A percentile compares a stretch with the other conserved stretches of the same genome.
phyloP scores from a whole-genome alignment of 2,797 vertebrate genomes.

The Phrynocephalus vlangalii region DNA sequence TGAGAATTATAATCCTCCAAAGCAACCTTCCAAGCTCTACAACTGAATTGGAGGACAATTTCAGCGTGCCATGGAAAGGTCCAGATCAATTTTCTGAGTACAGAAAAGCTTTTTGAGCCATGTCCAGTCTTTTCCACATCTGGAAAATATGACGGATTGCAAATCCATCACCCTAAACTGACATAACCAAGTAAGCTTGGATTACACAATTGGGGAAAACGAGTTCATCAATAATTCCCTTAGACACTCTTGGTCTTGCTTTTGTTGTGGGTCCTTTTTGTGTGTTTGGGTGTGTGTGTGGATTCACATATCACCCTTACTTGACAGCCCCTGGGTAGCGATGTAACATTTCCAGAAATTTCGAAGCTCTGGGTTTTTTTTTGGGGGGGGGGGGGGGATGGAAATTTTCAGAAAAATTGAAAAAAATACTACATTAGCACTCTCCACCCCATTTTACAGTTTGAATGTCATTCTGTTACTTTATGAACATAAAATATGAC shows the following conservation, averaged over 20 bases:
- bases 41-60: too few species aligned
- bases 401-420: too few species aligned
- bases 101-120: not conserved
- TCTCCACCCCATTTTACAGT: too few species aligned
- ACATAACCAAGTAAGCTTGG: not conserved
- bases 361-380: too few species aligned
- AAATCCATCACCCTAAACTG: not conserved
- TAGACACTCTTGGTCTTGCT: not conserved
- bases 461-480: too few species aligned
- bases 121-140: not conserved
- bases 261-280: not conserved
- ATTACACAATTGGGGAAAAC: not conserved
- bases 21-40: not conserved
- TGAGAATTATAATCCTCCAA: too few species aligned
- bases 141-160: not conserved
- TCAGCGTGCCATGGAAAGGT: not conserved
- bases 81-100: not conserved
- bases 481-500: too few species aligned
- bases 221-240: not conserved
- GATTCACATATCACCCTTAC: not conserved
- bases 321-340: not conserved
- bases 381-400: too few species aligned
- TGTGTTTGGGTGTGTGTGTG: too few species aligned
- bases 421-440: too few species aligned
- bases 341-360: too few species aligned